phyloP scores from a whole-genome alignment of 2,113 vertebrate species.

The Fulica atra region DNA sequence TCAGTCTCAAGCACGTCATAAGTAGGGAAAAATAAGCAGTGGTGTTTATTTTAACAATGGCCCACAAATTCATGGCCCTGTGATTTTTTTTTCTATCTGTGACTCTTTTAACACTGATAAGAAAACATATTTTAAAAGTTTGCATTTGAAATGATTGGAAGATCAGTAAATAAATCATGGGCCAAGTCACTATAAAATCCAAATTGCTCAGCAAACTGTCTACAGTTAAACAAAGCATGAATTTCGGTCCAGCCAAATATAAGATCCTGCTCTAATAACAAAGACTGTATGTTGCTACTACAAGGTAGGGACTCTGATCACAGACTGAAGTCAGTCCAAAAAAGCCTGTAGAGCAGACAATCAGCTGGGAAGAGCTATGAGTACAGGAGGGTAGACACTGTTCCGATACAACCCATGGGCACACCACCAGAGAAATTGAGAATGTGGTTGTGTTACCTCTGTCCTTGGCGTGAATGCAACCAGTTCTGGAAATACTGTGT shows the following conservation, averaged over 20 bases:
- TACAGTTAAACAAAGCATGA: neutral
- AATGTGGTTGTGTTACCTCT: neutral
- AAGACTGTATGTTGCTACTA: neutral
- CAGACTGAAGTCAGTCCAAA: neutral
- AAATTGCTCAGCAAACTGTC: neutral
- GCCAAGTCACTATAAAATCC: neutral
- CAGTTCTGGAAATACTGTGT: slow-evolving; percentile 11
- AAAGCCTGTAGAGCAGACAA: neutral
- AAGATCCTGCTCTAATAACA: neutral
- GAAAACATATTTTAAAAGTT: neutral
- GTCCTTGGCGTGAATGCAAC: neutral
- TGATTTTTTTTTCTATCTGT: neutral
- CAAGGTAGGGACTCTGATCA: neutral
- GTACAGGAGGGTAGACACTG: accelerated
- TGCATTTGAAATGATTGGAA: neutral
- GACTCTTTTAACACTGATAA: neutral
- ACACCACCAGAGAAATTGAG: neutral
- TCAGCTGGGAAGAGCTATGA: neutral
- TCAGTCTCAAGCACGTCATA: neutral
- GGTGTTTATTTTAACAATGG: neutral
- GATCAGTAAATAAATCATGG: neutral
- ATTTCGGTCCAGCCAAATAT: neutral
- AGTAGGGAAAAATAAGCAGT: neutral
- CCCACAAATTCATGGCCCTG: neutral
- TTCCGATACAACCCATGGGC: neutral